These are phyloP conservation scores for Electrona antarctica DNA, from an alignment of 2,113 vertebrate species.

Conservation along the genomic window DNA sequence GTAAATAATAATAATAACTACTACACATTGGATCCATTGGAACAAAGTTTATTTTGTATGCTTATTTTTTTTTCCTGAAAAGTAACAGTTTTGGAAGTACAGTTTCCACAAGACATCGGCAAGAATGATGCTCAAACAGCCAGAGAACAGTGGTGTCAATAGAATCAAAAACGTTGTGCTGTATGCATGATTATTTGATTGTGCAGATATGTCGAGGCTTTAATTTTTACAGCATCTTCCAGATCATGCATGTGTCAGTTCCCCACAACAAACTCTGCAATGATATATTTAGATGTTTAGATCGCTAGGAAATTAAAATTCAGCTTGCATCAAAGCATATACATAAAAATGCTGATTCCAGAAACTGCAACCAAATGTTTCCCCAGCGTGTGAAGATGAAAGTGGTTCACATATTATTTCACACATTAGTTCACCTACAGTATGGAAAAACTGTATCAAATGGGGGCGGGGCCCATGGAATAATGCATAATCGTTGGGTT, in stretches of 20 bases:
- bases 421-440: background rate
- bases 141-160: constrained; percentile 11
- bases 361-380: constrained; percentile 49
- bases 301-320: constrained; percentile 60
- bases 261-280: constrained; percentile 10
- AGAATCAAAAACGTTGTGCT: constrained; percentile 38
- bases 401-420: constrained; percentile 21
- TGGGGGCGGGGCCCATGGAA: no score
- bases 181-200: constrained; percentile 46
- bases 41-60: no score
- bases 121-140: no score
- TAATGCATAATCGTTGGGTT: no score
- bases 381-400: constrained; percentile 39
- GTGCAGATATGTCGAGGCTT: constrained; percentile 56
- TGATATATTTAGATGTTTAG: constrained; percentile 53
- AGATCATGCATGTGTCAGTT: constrained; percentile 6
- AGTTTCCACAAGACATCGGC: no score
- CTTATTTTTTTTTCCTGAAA: no score
- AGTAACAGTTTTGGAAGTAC: no score
- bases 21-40: background rate
- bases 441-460: constrained; percentile 31
- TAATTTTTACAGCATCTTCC: constrained; percentile 40
- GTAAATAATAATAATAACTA: background rate
- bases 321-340: constrained; percentile 58
- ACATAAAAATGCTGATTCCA: constrained; percentile 63